These are phyloP conservation scores for Sardina pilchardus DNA, from an alignment of 2,113 vertebrate genomes.

Conservation along the genomic window DNA sequence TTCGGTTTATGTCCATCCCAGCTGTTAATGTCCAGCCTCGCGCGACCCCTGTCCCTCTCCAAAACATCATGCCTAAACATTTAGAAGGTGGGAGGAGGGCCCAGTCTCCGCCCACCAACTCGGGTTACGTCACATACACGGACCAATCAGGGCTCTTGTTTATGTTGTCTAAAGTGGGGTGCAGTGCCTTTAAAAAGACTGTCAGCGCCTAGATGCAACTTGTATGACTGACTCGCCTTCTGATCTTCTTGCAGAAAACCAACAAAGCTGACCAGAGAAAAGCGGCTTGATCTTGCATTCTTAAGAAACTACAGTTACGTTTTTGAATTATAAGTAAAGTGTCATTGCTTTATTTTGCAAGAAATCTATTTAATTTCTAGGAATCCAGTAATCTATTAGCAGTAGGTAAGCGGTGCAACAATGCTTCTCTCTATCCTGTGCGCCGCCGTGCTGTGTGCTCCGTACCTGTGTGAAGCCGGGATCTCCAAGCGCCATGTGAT, in stretches of 20 bases:
- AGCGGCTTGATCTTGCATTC: not conserved
- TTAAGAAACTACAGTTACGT: not conserved
- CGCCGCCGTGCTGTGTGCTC: slow-evolving; percentile 45
- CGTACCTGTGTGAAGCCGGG: slow-evolving; percentile 45
- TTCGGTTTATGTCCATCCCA: no score
- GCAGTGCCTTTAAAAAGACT: slow-evolving; percentile 55
- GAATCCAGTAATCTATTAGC: not conserved
- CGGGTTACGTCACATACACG: slow-evolving; percentile 44
- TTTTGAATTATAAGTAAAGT: not conserved
- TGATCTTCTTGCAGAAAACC: not conserved
- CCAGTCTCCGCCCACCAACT: not conserved
- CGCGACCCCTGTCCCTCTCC: no score
- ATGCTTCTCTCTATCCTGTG: slow-evolving; percentile 46
- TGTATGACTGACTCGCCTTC: not conserved
- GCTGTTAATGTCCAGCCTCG: no score
- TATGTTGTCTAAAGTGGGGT: slow-evolving; percentile 43
- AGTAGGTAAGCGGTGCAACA: not conserved
- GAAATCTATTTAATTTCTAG: not conserved
- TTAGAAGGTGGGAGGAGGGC: not conserved
- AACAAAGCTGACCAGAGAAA: slow-evolving; percentile 8
- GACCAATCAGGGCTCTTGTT: slow-evolving; percentile 64
- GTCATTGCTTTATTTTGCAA: not conserved
- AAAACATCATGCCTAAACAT: not conserved
- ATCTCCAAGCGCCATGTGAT: slow-evolving; percentile 56
- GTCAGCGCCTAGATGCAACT: not conserved